Conservation (phyloP, 2,888 invertebrate genomes). For the Cosmopolites sordidus region DNA sequence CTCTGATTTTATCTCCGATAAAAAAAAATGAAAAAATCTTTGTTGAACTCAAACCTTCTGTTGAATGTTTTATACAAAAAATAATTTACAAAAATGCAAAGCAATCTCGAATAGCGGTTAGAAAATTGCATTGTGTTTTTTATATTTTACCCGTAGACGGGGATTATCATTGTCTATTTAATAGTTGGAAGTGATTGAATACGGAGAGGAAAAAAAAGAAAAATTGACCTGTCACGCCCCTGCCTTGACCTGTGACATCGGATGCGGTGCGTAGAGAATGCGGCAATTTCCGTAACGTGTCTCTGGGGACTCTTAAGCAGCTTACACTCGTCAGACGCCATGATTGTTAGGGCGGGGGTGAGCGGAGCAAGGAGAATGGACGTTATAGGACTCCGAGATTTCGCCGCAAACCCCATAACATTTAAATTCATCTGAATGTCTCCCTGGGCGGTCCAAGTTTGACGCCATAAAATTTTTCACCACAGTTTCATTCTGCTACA, state of each 20-base stretch:
- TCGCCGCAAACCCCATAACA: slow-evolving; percentile 16
- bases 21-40: too few species aligned
- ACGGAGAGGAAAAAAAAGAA: background rate
- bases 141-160: too few species aligned
- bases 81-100: too few species aligned
- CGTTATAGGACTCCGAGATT: background rate
- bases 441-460: slow-evolving; percentile 23
- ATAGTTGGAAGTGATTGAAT: background rate
- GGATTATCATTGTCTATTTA: too few species aligned
- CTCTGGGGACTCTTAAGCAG: slow-evolving; percentile 27
- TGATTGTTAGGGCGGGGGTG: slow-evolving; percentile 20
- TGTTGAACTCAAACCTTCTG: too few species aligned
- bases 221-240: too few species aligned
- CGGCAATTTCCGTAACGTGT: slow-evolving; percentile 25
- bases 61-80: too few species aligned
- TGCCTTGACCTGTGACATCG: background rate
- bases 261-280: slow-evolving; percentile 17
- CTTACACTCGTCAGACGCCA: slow-evolving; percentile 28
- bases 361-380: too few species aligned
- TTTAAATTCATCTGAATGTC: slow-evolving; percentile 27
- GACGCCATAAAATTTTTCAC: background rate
- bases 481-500: too few species aligned
- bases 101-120: too few species aligned
- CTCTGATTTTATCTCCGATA: too few species aligned
- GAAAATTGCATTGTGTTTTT: too few species aligned